These are phyloP conservation scores for Gobio gobio DNA, from an alignment of 2,113 vertebrate genomes.

Conservation along the genomic window DNA sequence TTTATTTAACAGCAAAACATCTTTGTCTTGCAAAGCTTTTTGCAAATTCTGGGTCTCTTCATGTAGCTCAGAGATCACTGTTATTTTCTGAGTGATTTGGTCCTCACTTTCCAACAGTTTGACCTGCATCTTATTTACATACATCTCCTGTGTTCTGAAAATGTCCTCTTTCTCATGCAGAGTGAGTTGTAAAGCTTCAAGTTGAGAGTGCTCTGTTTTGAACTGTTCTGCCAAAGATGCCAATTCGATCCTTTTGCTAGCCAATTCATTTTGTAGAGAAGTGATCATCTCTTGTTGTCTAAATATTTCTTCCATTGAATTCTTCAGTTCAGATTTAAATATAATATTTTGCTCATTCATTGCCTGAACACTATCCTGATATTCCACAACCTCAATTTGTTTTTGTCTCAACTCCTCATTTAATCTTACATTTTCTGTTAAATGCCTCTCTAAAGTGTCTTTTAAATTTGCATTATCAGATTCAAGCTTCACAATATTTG, in stretches of 20 bases:
- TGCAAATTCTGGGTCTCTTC: slow-evolving; percentile 66
- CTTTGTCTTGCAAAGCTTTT: slow-evolving; percentile 67
- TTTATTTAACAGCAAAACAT: slow-evolving; percentile 67
- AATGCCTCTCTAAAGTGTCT: slow-evolving; percentile 62
- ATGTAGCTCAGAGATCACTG: slow-evolving; percentile 72
- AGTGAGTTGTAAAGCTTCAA: slow-evolving; percentile 65
- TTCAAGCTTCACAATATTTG: slow-evolving; percentile 71
- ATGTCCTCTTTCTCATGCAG: slow-evolving; percentile 71
- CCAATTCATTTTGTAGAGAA: slow-evolving; percentile 68
- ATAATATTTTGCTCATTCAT: slow-evolving; percentile 74
- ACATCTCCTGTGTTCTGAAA: slow-evolving; percentile 71
- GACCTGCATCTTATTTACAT: slow-evolving; percentile 74
- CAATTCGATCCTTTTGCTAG: slow-evolving; percentile 66
- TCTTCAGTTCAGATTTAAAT: slow-evolving; percentile 75
- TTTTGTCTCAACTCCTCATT: slow-evolving; percentile 64
- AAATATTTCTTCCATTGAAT: slow-evolving; percentile 52
- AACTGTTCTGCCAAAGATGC: slow-evolving; percentile 72
- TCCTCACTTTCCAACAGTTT: slow-evolving; percentile 67
- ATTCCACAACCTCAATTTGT: slow-evolving; percentile 64
- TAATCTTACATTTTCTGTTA: slow-evolving; percentile 68
- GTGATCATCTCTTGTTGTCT: slow-evolving; percentile 69
- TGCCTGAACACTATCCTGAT: slow-evolving; percentile 69
- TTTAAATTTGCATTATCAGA: slow-evolving; percentile 68
- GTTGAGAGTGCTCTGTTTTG: slow-evolving; percentile 63
- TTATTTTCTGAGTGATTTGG: slow-evolving; percentile 64